phyloP scores from a whole-genome alignment of 1,140 invertebrate genomes.

The Oedothorax gibbosus region DNA sequence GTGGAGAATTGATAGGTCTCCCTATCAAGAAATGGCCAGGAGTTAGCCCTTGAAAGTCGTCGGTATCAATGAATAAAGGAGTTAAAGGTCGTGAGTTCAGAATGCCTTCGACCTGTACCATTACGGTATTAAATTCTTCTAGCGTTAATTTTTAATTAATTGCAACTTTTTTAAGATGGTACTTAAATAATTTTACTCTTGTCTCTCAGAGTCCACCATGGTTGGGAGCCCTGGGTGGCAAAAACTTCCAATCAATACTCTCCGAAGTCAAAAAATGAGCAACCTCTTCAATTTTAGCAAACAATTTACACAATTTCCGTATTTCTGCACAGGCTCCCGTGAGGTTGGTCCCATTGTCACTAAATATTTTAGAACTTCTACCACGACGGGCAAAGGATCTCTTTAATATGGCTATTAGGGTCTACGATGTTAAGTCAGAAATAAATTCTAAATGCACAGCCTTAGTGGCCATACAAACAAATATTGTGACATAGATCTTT shows the following conservation, averaged over 20 bases:
- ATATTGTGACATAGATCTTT: constrained; percentile 4
- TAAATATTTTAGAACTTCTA: neutral
- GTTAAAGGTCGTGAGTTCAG: constrained; percentile 65
- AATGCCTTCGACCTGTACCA: constrained; percentile 65
- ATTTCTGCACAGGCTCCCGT: neutral
- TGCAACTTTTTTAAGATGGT: constrained; percentile 29
- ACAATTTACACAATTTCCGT: neutral
- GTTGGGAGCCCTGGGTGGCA: constrained; percentile 60
- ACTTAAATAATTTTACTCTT: constrained; percentile 7
- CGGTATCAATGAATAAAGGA: constrained; percentile 64
- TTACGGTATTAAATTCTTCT: constrained; percentile 64
- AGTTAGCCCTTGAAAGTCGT: constrained; percentile 65
- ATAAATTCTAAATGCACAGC: neutral
- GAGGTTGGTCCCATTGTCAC: neutral
- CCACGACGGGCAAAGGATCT: neutral
- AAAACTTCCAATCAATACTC: constrained; percentile 41
- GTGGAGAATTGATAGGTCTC: neutral
- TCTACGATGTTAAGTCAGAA: neutral
- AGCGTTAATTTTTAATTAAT: constrained; percentile 51
- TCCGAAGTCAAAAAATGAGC: neutral
- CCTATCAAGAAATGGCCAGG: constrained; percentile 63
- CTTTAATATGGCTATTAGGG: neutral
- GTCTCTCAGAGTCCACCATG: neutral
- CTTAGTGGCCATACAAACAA: neutral
- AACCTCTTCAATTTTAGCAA: neutral